phyloP scores from a whole-genome alignment of 2,113 vertebrate species.

The Porphyrio hochstetteri region DNA sequence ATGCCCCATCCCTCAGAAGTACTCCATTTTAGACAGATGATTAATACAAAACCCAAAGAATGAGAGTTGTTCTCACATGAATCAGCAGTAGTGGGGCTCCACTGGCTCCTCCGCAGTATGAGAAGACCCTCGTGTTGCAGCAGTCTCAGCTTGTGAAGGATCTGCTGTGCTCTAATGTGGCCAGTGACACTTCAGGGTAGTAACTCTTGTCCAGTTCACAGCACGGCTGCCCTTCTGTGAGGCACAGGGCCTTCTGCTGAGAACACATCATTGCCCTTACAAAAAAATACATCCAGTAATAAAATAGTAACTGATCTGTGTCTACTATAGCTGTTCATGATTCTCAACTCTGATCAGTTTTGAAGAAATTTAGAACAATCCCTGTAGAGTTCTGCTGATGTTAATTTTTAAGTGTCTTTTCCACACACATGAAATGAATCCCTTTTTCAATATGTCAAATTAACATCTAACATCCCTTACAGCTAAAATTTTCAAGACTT shows the following conservation, averaged over 20 bases:
- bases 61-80: background rate
- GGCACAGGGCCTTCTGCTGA: background rate
- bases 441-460: background rate
- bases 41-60: background rate
- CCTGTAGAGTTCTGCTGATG: background rate
- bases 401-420: background rate
- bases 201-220: background rate
- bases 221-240: background rate
- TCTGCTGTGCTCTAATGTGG: background rate
- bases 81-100: background rate
- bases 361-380: background rate
- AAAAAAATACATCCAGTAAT: background rate
- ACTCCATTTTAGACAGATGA: background rate
- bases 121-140: background rate
- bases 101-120: background rate
- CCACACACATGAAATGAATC: background rate
- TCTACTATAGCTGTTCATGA: background rate
- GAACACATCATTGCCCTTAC: background rate
- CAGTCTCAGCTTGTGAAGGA: fast-evolving
- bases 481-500: background rate
- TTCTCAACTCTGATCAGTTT: background rate
- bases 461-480: background rate
- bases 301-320: background rate
- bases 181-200: fast-evolving
- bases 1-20: background rate